Percentiles rank a stretch among this genome's conserved stretches.
These are phyloP conservation scores for Drosophila nikananu DNA, from an alignment of 1,140 invertebrate species.

Conservation along the genomic window DNA sequence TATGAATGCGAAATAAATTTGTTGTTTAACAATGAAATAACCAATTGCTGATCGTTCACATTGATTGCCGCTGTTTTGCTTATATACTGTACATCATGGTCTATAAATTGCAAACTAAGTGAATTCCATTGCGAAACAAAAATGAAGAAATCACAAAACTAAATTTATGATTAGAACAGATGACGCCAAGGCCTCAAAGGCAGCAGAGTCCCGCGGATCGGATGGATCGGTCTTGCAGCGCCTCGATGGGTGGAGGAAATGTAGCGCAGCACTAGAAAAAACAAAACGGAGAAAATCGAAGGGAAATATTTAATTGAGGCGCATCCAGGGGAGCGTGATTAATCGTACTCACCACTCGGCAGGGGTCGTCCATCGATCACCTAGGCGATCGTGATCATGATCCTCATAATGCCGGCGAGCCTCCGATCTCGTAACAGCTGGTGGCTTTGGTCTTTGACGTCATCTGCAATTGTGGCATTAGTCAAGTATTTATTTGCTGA, in stretches of 20 bases:
- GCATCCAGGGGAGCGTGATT: conserved; percentile 32
- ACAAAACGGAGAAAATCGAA: conserved; percentile 21
- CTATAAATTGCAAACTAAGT: conserved; percentile 59
- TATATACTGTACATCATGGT: conserved; percentile 79
- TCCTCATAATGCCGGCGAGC: conserved; percentile 26
- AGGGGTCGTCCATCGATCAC: conserved; percentile 39
- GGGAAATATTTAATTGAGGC: conserved; percentile 6
- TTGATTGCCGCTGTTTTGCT: conserved; percentile 35
- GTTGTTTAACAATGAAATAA: conserved; percentile 60
- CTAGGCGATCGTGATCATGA: conserved; percentile 11
- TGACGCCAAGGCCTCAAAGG: conserved; percentile 58
- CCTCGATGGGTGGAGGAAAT: conserved; percentile 16
- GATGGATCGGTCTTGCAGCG: conserved; percentile 27
- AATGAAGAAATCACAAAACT: conserved; percentile 57
- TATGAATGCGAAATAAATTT: conserved; percentile 64
- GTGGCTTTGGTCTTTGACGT: conserved; percentile 69
- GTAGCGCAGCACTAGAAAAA: conserved; percentile 41
- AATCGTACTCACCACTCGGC: conserved; percentile 56
- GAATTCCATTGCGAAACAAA: conserved; percentile 70
- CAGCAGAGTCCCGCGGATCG: conserved; percentile 10
- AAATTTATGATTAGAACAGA: conserved; percentile 80
- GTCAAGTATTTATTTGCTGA: conserved; percentile 7
- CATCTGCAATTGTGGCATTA: conserved; percentile 54
- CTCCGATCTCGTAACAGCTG: conserved; percentile 41
- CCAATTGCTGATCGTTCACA: conserved; percentile 47